Base-by-base conservation (phyloP, 2,797 vertebrate species). In the Gymnocypris eckloni region DNA sequence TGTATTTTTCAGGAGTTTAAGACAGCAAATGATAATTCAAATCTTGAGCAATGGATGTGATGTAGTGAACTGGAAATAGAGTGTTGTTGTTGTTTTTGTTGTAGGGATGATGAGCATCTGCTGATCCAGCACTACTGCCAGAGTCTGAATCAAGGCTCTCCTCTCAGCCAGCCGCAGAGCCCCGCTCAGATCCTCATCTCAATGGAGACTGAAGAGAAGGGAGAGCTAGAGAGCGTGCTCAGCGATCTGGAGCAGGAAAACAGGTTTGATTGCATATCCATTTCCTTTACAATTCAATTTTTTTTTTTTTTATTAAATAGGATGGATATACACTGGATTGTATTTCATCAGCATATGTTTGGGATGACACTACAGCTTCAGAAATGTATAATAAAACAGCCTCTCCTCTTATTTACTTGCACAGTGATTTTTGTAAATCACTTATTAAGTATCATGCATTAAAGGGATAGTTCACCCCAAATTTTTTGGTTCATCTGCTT, bases 41-140 rank as follows among this genome's bases (percentile, higher is more conserved):
- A 61, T 18, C 52, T 71, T 56, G 76, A 72, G 52, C 3, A 41
- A 13, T 48, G 76, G 50, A 43, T 85, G 67, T 79, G 20, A 85
- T 79, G 41, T 37, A 43, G 69, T 45, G 25, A 61, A 45, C 22
- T 71, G 56, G 82, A 83, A 83, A 76, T 66, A 7, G 56, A 83
- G 37, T 61, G n/a, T 0, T 79, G 64, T 0, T 52, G 41, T 8
- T 79, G 37, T 64, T 61, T 22, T 70, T 52, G 3, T 78, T 67
- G 87, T 95, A 99, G 98, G n/a, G 98, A 99, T 94, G 98, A 99
- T 92, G 98, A 99, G 91, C 98, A 99, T 96, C 97, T 99, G 95
- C 96, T 99, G 97, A 99, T 99, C 96, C 98, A 99, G 95, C 98
- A 99, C 96, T 99, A 99, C 98, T 99, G 98, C 96, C 98, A 99